Evolutionary conservation across 2,797 vertebrate species (phyloP).

Genomic region (Eidolon dupreanum): DNA sequence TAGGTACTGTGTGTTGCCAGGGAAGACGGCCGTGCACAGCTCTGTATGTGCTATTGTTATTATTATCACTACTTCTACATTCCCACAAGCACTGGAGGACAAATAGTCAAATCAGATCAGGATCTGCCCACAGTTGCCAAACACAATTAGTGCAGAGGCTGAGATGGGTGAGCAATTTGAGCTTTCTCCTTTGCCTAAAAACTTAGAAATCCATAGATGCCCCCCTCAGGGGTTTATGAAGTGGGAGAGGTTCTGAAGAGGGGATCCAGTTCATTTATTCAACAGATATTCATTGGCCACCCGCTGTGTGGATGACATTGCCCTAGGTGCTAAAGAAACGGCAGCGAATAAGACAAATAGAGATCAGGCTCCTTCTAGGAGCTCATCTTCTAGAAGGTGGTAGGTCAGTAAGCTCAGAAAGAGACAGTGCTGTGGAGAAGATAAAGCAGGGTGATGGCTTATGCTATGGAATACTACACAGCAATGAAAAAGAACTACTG

Average conservation of each 20-base stretch:
- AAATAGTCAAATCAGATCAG: not conserved
- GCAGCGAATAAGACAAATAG: not conserved
- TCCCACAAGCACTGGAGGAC: not conserved
- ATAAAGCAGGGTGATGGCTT: accelerated
- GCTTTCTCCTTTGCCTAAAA: not conserved
- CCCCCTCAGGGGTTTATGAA: no score
- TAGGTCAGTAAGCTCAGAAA: not conserved
- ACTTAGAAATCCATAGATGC: no score
- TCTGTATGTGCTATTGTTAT: accelerated
- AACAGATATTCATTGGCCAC: not conserved
- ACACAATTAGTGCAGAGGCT: not conserved
- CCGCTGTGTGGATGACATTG: not conserved
- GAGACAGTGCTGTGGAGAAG: no score
- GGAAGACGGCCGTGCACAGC: not conserved
- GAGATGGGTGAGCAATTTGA: not conserved
- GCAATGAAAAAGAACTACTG: not conserved
- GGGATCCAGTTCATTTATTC: not conserved
- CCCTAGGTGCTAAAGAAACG: not conserved
- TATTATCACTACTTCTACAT: not conserved
- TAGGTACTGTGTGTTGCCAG: accelerated
- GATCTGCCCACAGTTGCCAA: not conserved
- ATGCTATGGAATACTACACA: not conserved
- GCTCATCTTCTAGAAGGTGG: not conserved
- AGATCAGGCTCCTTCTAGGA: not conserved
- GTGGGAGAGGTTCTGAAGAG: not conserved